Percentiles rank a stretch among this genome's conserved stretches.
Conservation (phyloP, 1,140 invertebrate species). For the Andricus grossulariae region DNA sequence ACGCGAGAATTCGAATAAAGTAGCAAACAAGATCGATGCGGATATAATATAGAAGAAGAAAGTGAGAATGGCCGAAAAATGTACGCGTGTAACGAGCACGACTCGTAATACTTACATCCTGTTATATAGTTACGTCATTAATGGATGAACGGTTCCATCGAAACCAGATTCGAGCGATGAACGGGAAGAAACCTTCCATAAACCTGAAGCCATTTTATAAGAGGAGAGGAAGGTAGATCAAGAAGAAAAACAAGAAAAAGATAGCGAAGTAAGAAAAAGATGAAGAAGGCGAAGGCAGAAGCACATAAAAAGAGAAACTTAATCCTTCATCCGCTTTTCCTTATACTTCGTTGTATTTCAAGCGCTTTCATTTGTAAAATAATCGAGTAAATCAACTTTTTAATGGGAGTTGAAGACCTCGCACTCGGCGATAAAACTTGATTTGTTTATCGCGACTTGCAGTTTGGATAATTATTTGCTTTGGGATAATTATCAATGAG, state of each 20-base stretch:
- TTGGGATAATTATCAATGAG: constrained; percentile 23
- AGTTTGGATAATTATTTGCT: not conserved
- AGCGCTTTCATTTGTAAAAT: too few relatives aligned
- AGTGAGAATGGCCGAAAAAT: constrained; percentile 12
- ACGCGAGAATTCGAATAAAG: constrained; percentile 27
- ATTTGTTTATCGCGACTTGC: constrained; percentile 24
- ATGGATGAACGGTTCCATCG: constrained; percentile 47
- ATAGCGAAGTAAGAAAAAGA: not conserved
- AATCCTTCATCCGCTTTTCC: constrained; percentile 17
- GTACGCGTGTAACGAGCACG: constrained; percentile 42
- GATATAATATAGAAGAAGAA: constrained; percentile 26
- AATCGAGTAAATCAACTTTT: not conserved
- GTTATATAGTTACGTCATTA: constrained; percentile 54
- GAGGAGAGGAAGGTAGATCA: constrained; percentile 42
- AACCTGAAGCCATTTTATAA: constrained; percentile 39
- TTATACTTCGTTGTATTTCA: too few relatives aligned
- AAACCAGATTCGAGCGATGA: constrained; percentile 41
- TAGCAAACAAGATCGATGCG: constrained; percentile 25
- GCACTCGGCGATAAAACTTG: not conserved
- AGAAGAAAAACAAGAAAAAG: constrained; percentile 44
- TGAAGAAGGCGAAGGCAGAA: not conserved
- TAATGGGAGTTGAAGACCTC: not conserved
- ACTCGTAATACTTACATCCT: constrained; percentile 40
- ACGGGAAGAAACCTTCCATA: constrained; percentile 49
- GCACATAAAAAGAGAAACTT: not conserved